Conservation (phyloP, 2,797 vertebrate genomes). For the Choloepus didactylus region DNA sequence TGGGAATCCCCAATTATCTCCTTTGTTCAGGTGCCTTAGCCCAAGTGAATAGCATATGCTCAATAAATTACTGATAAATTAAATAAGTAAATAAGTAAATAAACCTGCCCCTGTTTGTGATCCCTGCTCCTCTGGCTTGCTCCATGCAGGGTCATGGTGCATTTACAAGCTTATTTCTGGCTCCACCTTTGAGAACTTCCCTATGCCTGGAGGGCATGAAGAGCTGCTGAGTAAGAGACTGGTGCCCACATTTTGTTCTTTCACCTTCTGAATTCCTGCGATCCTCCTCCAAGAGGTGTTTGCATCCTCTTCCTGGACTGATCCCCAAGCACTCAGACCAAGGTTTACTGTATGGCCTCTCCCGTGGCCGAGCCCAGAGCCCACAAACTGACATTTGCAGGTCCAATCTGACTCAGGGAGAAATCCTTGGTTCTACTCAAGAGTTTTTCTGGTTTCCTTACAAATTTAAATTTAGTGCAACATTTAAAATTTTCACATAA, state of each 20-base stretch:
- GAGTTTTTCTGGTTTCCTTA: background rate
- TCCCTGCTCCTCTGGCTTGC: background rate
- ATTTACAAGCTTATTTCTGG: background rate
- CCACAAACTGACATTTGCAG: accelerated
- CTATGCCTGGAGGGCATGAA: background rate
- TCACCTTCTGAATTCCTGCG: background rate
- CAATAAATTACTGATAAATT: background rate
- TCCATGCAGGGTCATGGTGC: background rate
- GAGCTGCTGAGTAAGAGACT: background rate
- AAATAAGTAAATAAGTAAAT: background rate
- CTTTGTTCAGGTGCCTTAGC: background rate
- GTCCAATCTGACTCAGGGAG: background rate
- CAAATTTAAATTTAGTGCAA: background rate
- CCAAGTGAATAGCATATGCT: background rate
- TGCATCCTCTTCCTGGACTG: background rate
- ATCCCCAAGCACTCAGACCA: background rate
- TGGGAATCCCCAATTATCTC: background rate
- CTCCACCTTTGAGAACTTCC: background rate
- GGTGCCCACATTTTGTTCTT: background rate
- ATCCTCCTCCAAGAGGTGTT: background rate
- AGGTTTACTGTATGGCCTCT: background rate
- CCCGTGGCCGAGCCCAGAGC: background rate
- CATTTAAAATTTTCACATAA: background rate
- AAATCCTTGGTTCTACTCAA: background rate
- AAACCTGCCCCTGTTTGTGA: background rate